phyloP scores from a whole-genome alignment of 2,888 invertebrate species.

The Tenthredo distinguenda region DNA sequence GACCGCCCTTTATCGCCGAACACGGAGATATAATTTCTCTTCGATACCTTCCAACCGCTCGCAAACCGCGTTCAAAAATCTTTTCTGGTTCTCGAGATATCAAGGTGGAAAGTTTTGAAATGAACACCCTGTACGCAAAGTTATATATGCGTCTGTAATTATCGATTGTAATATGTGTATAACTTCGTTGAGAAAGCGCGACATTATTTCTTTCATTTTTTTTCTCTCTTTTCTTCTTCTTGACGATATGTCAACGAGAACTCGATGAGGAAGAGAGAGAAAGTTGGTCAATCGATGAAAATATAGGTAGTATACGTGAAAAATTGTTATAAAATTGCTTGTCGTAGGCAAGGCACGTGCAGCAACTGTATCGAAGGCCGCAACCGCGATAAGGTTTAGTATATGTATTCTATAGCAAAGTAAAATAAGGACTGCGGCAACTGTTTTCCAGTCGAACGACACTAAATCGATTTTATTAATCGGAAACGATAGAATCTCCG shows the following conservation, averaged over 20 bases:
- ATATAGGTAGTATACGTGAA: neutral
- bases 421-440: slow-evolving; percentile 16
- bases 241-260: neutral
- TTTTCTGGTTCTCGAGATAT: too few species aligned
- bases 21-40: too few species aligned
- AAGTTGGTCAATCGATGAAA: neutral
- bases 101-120: too few species aligned
- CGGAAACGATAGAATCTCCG: neutral
- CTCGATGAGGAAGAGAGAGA: neutral
- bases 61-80: too few species aligned
- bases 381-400: neutral
- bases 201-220: neutral
- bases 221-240: too few species aligned
- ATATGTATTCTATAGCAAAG: neutral
- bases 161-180: neutral
- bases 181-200: neutral
- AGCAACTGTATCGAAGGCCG: neutral
- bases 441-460: neutral
- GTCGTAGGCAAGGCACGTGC: neutral
- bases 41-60: too few species aligned
- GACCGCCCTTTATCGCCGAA: too few species aligned
- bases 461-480: slow-evolving; percentile 24
- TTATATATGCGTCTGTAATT: neutral
- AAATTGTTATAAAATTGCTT: neutral
- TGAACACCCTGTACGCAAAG: neutral